phyloP scores from a whole-genome alignment of 2,113 vertebrate genomes.

The Argyrosomus japonicus region DNA sequence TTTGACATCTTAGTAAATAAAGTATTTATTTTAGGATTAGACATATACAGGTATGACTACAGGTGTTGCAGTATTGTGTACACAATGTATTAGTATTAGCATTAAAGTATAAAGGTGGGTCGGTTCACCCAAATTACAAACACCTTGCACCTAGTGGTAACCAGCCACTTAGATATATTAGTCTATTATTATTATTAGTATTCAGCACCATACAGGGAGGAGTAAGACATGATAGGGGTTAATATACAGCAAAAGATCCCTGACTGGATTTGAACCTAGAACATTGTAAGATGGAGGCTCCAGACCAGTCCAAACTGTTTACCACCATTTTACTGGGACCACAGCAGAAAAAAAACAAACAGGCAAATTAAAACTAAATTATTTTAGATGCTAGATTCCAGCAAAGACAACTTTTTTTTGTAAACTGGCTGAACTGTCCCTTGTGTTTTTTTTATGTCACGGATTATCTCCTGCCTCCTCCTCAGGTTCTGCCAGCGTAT shows the following conservation, averaged over 20 bases:
- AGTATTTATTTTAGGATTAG: too few species aligned
- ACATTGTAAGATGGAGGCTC: background rate
- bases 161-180: background rate
- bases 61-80: background rate
- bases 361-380: background rate
- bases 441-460: background rate
- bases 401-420: too few species aligned
- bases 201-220: background rate
- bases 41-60: background rate
- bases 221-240: background rate
- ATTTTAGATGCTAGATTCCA: too few species aligned
- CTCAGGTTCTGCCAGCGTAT: constrained; percentile 85
- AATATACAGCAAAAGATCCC: background rate
- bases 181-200: too few species aligned
- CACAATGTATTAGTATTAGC: too few species aligned
- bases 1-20: too few species aligned
- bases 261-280: background rate
- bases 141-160: background rate
- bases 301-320: too few species aligned
- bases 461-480: background rate
- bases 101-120: background rate
- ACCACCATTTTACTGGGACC: too few species aligned
- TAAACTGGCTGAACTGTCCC: too few species aligned
- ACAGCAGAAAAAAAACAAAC: background rate
- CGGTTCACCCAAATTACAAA: background rate